phyloP scores from a whole-genome alignment of 2,888 invertebrate genomes.

The Ectobius pallidus region DNA sequence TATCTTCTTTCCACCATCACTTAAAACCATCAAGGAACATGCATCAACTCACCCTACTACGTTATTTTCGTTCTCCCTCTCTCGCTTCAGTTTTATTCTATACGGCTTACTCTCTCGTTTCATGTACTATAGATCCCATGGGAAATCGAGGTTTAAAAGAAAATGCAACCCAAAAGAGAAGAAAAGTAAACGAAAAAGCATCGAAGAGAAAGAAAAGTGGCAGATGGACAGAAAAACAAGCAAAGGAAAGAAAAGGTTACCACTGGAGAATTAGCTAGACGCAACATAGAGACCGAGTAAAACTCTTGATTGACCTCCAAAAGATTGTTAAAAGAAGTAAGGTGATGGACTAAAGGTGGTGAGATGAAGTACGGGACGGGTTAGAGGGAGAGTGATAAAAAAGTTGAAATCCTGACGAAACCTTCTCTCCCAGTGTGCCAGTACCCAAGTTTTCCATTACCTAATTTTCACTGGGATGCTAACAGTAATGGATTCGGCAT shows the following conservation, averaged over 20 bases:
- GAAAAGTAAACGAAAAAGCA: background rate
- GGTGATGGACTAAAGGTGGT: background rate
- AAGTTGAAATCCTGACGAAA: slow-evolving; percentile 19
- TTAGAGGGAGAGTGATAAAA: background rate
- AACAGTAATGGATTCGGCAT: slow-evolving; percentile 27
- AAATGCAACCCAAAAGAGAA: background rate
- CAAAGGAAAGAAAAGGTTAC: background rate
- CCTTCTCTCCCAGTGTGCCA: slow-evolving; percentile 3
- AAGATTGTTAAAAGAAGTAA: slow-evolving; percentile 14
- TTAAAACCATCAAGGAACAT: background rate
- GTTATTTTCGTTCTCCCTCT: background rate
- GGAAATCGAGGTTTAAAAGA: slow-evolving; percentile 33
- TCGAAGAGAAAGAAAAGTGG: background rate
- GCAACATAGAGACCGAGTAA: background rate
- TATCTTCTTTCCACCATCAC: background rate
- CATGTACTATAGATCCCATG: slow-evolving; percentile 17
- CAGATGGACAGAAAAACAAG: background rate
- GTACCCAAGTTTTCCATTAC: slow-evolving; percentile 31
- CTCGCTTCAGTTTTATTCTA: background rate
- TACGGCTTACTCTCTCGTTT: background rate
- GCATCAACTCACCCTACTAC: background rate
- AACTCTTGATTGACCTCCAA: slow-evolving; percentile 2
- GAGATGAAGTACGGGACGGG: background rate
- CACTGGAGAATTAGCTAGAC: background rate
- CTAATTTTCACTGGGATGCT: slow-evolving; percentile 25